Conservation (phyloP, 2,797 vertebrate genomes). For the Limosa lapponica region DNA sequence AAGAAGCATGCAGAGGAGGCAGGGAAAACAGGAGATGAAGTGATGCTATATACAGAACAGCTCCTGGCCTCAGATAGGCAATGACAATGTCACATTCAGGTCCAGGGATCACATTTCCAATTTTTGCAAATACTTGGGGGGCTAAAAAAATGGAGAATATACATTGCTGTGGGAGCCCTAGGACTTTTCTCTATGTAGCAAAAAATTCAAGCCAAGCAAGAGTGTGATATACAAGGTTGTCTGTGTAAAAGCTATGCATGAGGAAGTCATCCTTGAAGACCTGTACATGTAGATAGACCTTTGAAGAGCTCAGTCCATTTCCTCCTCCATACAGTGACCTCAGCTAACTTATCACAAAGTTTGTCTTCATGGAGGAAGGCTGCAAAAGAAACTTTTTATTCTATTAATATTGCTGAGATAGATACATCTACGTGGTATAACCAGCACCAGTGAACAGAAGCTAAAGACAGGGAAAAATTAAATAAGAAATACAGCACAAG, state of each 20-base stretch:
- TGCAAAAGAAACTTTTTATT: not conserved
- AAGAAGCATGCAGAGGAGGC: not conserved
- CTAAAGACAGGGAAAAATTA: not conserved
- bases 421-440: not conserved
- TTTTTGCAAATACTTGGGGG: not conserved
- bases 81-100: not conserved
- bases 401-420: not conserved
- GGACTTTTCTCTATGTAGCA: not conserved
- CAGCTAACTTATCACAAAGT: not conserved
- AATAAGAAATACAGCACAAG: not conserved
- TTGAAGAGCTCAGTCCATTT: not conserved
- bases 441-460: not conserved
- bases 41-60: not conserved
- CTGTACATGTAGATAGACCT: not conserved
- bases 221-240: not conserved
- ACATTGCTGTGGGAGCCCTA: not conserved
- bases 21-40: not conserved
- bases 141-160: not conserved
- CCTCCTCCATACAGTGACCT: not conserved
- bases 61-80: not conserved
- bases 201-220: not conserved
- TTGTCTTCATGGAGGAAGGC: not conserved
- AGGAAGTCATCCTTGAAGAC: not conserved
- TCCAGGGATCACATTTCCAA: not conserved
- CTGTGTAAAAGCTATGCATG: not conserved